These are phyloP conservation scores for Pitangus sulphuratus DNA, from an alignment of 2,797 vertebrate genomes.

Conservation along the genomic window DNA sequence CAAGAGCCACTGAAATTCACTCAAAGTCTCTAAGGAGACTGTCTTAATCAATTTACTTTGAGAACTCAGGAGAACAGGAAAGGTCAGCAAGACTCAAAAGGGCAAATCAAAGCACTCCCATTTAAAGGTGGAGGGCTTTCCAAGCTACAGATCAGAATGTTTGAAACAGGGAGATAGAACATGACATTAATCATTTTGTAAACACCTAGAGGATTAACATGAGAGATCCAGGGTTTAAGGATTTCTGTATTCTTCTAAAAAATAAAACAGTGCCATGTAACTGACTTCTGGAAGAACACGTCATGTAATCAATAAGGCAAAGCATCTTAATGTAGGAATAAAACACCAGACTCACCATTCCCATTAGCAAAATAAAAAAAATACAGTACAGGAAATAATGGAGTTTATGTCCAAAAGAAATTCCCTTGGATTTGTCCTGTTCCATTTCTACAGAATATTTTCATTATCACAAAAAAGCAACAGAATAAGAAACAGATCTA, in stretches of 20 bases:
- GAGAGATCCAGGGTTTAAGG: not conserved
- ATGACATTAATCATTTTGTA: not conserved
- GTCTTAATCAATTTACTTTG: not conserved
- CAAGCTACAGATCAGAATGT: not conserved
- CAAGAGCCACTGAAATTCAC: not conserved
- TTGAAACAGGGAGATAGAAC: not conserved
- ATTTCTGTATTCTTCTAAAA: not conserved
- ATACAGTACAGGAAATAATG: not conserved
- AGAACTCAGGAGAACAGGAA: not conserved
- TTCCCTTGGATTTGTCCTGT: not conserved
- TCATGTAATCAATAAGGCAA: not conserved
- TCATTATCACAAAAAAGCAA: not conserved
- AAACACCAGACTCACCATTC: not conserved
- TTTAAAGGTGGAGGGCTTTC: not conserved
- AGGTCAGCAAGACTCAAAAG: not conserved
- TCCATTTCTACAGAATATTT: not conserved
- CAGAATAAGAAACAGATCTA: not conserved
- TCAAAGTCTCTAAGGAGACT: not conserved
- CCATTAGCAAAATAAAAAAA: not conserved
- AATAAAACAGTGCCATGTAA: not conserved
- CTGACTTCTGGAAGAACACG: not conserved
- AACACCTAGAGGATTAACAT: not conserved
- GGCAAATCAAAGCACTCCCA: not conserved
- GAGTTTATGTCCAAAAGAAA: not conserved
- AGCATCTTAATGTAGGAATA: not conserved